A percentile compares a stretch with the other conserved stretches of the same genome.
phyloP scores from a whole-genome alignment of 1,140 invertebrate genomes.

The Amphibalanus amphitrite region DNA sequence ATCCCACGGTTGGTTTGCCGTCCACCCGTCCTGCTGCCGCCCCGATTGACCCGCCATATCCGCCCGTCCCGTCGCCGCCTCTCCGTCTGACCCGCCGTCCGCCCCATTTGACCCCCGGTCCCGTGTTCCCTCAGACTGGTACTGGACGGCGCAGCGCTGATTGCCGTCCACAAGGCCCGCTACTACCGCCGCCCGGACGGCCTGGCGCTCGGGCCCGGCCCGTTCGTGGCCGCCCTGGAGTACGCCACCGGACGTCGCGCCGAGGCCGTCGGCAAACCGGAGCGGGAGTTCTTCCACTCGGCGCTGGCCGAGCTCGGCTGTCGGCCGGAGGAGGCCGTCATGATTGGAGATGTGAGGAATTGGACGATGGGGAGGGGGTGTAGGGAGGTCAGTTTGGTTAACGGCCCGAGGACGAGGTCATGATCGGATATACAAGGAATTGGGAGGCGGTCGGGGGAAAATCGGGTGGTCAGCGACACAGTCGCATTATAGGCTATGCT shows the following conservation, averaged over 20 bases:
- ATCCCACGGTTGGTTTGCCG: too few relatives aligned
- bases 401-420: background rate
- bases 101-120: background rate
- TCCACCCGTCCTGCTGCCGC: background rate
- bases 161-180: slow-evolving; percentile 66
- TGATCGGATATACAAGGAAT: too few relatives aligned
- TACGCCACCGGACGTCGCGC: slow-evolving; percentile 45
- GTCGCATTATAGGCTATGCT: too few relatives aligned
- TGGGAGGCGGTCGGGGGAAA: too few relatives aligned
- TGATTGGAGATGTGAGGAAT: slow-evolving; percentile 84
- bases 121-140: slow-evolving; percentile 33
- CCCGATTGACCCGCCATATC: too few relatives aligned
- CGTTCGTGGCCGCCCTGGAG: slow-evolving; percentile 63
- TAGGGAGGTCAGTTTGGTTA: too few relatives aligned
- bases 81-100: background rate
- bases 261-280: slow-evolving; percentile 63
- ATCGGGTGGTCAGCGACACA: too few relatives aligned
- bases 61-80: too few relatives aligned
- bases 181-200: slow-evolving; percentile 59
- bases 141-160: slow-evolving; percentile 46
- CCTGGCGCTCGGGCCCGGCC: slow-evolving; percentile 60
- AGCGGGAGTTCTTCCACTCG: slow-evolving; percentile 46
- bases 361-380: too few relatives aligned
- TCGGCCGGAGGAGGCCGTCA: slow-evolving; percentile 43
- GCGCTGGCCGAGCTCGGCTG: slow-evolving; percentile 37